Conservation (phyloP, 2,113 vertebrate genomes). For the Platysternon megacephalum region DNA sequence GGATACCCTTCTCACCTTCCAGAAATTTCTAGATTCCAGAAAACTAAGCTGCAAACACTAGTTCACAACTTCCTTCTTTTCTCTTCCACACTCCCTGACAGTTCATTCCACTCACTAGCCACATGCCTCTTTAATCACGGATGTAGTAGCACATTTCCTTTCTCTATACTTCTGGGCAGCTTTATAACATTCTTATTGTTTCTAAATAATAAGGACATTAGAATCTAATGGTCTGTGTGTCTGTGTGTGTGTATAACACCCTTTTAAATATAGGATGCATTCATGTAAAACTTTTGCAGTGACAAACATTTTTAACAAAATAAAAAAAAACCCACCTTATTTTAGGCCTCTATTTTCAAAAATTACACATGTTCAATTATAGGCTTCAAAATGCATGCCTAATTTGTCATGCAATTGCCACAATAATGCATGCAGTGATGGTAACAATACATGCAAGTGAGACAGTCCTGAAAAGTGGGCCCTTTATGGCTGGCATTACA, state of each 20-base stretch:
- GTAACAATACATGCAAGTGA: background rate
- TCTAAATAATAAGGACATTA: background rate
- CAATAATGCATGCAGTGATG: background rate
- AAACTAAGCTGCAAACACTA: background rate
- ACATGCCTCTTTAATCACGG: background rate
- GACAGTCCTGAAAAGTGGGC: background rate
- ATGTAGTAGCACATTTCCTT: background rate
- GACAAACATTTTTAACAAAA: background rate
- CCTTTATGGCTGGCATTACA: background rate
- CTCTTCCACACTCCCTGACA: fast-evolving
- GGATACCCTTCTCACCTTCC: fast-evolving
- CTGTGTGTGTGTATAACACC: background rate
- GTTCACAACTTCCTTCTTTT: background rate
- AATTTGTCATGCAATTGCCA: background rate
- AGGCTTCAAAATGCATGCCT: background rate
- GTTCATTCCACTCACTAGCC: background rate
- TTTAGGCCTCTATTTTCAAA: background rate
- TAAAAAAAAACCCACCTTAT: background rate
- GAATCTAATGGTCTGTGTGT: background rate
- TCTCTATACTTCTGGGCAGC: background rate
- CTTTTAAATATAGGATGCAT: background rate
- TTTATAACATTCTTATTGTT: background rate
- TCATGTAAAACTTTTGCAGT: background rate
- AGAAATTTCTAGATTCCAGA: background rate
- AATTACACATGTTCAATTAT: background rate